A percentile compares a stretch with the other conserved stretches of the same genome.
Evolutionary conservation across 1,140 invertebrate species (phyloP).

Genomic region (Dolichoris vasculosae): DNA sequence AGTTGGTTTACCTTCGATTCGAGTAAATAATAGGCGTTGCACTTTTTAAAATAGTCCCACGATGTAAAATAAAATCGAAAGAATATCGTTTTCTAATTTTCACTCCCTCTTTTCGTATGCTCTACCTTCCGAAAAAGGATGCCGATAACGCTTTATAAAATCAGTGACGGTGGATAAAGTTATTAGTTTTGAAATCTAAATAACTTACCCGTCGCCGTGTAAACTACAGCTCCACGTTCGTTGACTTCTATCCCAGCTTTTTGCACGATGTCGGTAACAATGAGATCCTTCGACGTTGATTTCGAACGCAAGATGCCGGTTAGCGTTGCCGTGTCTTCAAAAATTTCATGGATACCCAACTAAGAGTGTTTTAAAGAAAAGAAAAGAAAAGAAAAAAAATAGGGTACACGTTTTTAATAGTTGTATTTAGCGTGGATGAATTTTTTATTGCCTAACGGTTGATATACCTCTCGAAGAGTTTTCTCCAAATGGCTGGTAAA

Average conservation of each 20-base stretch:
- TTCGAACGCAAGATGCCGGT: slow-evolving; percentile 78
- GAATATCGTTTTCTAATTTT: too few species aligned
- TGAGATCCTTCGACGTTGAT: slow-evolving; percentile 72
- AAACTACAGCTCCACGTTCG: slow-evolving; percentile 87
- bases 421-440: neutral
- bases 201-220: slow-evolving; percentile 82
- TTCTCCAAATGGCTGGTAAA: slow-evolving; percentile 79
- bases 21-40: too few species aligned
- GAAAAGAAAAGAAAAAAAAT: neutral
- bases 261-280: slow-evolving; percentile 85
- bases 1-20: too few species aligned
- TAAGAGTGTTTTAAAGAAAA: slow-evolving; percentile 61
- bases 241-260: slow-evolving; percentile 89
- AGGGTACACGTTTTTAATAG: neutral
- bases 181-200: neutral
- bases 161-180: neutral
- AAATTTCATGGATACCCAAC: slow-evolving; percentile 83
- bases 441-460: neutral
- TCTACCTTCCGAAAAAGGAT: neutral
- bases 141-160: neutral
- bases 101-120: neutral
- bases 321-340: slow-evolving; percentile 80
- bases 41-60: too few species aligned
- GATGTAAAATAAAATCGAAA: too few species aligned
- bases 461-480: slow-evolving; percentile 78